Percentiles rank a stretch among this genome's conserved stretches.
phyloP scores from a whole-genome alignment of 2,113 vertebrate genomes.

The Semnornis frantzii region DNA sequence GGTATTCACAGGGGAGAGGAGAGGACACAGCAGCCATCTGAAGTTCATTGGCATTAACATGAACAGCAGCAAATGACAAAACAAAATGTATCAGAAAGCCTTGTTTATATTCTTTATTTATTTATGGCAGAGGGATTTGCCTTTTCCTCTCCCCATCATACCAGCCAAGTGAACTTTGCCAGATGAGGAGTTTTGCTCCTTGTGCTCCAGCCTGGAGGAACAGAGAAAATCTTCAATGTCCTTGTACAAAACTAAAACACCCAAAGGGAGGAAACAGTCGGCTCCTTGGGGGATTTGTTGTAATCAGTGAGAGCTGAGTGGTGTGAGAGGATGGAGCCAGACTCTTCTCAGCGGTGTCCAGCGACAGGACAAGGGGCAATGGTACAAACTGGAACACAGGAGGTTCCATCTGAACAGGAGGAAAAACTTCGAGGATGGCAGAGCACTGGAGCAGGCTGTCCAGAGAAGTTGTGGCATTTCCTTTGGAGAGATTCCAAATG shows the following conservation, averaged over 20 bases:
- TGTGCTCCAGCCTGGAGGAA: not conserved
- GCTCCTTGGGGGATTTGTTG: not conserved
- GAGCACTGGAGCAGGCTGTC: no score
- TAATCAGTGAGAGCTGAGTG: rapidly evolving
- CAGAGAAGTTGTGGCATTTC: no score
- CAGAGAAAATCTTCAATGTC: rapidly evolving
- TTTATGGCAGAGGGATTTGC: not conserved
- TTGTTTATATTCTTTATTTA: rapidly evolving
- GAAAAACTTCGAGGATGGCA: no score
- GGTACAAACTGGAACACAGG: no score
- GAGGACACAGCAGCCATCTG: not conserved
- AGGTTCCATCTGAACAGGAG: no score
- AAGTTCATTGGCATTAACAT: not conserved
- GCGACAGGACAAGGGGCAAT: no score
- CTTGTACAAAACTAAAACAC: rapidly evolving
- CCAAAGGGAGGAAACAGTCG: rapidly evolving
- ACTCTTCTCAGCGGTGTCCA: no score
- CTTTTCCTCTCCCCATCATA: rapidly evolving
- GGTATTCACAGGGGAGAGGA: not conserved
- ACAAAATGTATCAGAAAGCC: not conserved
- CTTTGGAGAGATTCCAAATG: no score
- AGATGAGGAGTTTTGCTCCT: not conserved
- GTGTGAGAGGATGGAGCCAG: not conserved
- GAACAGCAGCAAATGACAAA: not conserved
- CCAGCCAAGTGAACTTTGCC: not conserved